These are phyloP conservation scores for Adoxophyes honmai DNA, from an alignment of 1,140 invertebrate species.

Conservation along the genomic window DNA sequence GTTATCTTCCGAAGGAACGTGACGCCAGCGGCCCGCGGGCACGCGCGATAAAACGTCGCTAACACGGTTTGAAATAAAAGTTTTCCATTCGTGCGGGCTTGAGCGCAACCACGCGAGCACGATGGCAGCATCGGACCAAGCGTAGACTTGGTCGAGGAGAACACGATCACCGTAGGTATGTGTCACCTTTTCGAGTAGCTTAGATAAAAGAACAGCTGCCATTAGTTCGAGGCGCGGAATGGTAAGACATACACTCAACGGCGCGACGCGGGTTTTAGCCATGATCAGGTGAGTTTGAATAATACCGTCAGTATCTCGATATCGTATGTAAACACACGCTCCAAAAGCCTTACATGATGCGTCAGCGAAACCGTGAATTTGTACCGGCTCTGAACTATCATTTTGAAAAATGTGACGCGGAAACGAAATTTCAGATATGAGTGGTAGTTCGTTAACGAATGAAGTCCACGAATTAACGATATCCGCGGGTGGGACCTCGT, in stretches of 20 bases:
- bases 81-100: conserved; percentile 25
- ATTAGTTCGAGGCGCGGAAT: conserved; percentile 73
- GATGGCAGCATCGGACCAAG: conserved; percentile 37
- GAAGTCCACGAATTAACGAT: neutral
- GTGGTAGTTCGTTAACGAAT: neutral
- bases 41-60: conserved; percentile 27
- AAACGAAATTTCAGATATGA: neutral
- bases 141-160: conserved; percentile 22
- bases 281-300: neutral
- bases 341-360: too few relatives aligned
- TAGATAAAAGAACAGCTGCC: conserved; percentile 53
- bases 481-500: neutral
- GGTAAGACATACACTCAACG: conserved; percentile 35
- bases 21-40: conserved; percentile 18
- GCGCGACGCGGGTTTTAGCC: neutral
- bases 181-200: conserved; percentile 32
- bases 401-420: neutral
- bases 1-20: conserved; percentile 35
- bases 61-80: conserved; percentile 38
- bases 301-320: neutral
- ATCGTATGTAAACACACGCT: neutral
- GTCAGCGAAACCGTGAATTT: too few relatives aligned
- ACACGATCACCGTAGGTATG: conserved; percentile 20
- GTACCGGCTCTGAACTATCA: too few relatives aligned
- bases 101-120: conserved; percentile 32